A percentile compares a stretch with the other conserved stretches of the same genome.
Conservation (phyloP, 2,888 invertebrate genomes). For the Andricus curvator region DNA sequence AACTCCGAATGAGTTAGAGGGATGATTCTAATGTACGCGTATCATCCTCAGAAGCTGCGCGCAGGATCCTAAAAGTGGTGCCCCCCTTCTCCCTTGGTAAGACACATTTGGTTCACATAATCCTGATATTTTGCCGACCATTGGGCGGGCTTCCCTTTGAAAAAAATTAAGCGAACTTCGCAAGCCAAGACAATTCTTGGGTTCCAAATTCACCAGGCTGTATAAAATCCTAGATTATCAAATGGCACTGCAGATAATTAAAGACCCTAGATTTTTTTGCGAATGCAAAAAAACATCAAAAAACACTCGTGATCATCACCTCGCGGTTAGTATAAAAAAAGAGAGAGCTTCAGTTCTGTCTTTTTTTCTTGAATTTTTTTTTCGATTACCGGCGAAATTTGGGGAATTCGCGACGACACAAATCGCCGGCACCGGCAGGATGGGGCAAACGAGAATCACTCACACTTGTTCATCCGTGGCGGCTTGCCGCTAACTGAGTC, state of each 20-base stretch:
- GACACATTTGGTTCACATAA: conserved; percentile 31
- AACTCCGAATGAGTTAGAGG: neutral
- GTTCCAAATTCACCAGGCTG: neutral
- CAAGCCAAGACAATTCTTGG: neutral
- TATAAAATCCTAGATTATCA: neutral
- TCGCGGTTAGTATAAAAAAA: neutral
- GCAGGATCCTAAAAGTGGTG: conserved; percentile 7
- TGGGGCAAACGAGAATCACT: conserved; percentile 43
- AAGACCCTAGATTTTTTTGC: neutral
- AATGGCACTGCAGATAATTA: neutral
- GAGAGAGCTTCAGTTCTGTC: neutral
- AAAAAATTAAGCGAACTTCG: neutral
- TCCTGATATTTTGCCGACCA: conserved; percentile 14
- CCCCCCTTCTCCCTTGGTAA: conserved; percentile 7
- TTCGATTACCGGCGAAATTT: neutral
- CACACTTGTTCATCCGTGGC: conserved; percentile 62
- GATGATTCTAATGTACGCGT: neutral
- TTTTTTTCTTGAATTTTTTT: neutral
- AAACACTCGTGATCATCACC: conserved; percentile 7
- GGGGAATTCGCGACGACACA: conserved; percentile 39
- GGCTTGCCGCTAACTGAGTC: conserved; percentile 76
- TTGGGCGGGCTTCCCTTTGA: neutral
- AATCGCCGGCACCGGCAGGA: conserved; percentile 24
- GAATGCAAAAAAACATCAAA: neutral
- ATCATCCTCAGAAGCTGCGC: conserved; percentile 8